A percentile compares a stretch with the other conserved stretches of the same genome.
These are phyloP conservation scores for Athalia circularis DNA, from an alignment of 2,888 invertebrate species.

Conservation along the genomic window DNA sequence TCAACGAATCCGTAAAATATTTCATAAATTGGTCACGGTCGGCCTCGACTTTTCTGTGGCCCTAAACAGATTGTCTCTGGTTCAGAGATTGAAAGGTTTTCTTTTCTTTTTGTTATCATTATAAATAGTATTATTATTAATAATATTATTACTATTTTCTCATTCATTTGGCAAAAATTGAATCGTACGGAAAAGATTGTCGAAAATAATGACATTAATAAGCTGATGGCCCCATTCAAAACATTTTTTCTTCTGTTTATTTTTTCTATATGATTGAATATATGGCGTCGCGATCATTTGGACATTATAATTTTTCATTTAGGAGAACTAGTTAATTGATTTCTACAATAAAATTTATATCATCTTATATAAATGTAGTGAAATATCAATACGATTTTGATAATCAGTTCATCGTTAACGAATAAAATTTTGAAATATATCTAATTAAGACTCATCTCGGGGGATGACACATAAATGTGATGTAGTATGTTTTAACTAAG, in stretches of 20 bases:
- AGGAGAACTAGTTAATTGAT: background rate
- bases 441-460: no score
- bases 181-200: conserved; percentile 45
- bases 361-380: background rate
- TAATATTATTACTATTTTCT: conserved; percentile 3
- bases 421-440: background rate
- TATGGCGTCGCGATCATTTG: no score
- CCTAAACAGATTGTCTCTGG: no score
- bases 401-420: background rate
- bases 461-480: background rate
- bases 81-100: no score
- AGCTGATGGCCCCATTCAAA: conserved; percentile 10
- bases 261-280: background rate
- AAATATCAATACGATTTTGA: background rate
- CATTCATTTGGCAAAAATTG: conserved; percentile 40
- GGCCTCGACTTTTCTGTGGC: no score
- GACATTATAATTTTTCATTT: background rate
- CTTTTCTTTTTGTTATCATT: no score
- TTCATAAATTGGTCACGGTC: no score
- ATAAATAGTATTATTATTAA: no score
- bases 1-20: no score
- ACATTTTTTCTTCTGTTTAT: background rate
- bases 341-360: background rate
- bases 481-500: conserved; percentile 4
- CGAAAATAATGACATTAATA: conserved; percentile 31